Conservation (phyloP, 2,113 vertebrate species). For the Oreochromis tanganicae region DNA sequence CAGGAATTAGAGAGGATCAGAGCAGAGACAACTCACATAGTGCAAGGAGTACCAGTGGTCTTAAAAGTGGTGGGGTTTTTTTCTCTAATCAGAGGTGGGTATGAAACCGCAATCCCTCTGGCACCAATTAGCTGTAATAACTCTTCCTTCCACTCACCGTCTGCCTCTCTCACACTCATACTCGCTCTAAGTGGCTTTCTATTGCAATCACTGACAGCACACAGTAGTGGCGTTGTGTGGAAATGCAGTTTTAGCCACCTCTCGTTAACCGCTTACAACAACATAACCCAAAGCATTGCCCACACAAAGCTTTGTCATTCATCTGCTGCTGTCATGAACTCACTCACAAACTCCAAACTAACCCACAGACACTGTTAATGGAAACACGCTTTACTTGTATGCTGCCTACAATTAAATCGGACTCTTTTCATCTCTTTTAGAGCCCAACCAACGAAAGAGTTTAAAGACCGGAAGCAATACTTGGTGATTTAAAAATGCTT, state of each 20-base stretch:
- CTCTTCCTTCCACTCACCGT: neutral
- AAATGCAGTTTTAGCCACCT: neutral
- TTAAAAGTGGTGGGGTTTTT: neutral
- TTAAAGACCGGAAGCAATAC: neutral
- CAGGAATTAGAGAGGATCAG: constrained; percentile 35
- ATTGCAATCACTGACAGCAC: constrained; percentile 18
- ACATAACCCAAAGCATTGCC: neutral
- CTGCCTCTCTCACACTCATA: neutral
- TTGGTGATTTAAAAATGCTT: neutral
- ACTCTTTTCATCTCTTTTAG: neutral
- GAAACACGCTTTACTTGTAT: neutral
- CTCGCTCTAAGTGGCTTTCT: neutral
- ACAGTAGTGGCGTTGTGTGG: neutral
- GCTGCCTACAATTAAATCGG: neutral
- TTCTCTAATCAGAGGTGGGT: constrained; percentile 7
- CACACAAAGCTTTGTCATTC: constrained; percentile 1
- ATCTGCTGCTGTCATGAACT: neutral
- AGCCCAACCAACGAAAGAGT: neutral
- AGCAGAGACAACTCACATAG: constrained; percentile 38
- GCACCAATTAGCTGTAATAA: neutral
- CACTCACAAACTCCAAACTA: neutral
- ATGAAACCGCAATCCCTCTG: constrained; percentile 4
- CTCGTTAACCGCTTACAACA: neutral
- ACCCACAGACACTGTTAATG: neutral
- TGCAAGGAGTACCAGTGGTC: constrained; percentile 38